Base-by-base conservation (phyloP, 2,888 invertebrate genomes). In the Lymantria dispar region DNA sequence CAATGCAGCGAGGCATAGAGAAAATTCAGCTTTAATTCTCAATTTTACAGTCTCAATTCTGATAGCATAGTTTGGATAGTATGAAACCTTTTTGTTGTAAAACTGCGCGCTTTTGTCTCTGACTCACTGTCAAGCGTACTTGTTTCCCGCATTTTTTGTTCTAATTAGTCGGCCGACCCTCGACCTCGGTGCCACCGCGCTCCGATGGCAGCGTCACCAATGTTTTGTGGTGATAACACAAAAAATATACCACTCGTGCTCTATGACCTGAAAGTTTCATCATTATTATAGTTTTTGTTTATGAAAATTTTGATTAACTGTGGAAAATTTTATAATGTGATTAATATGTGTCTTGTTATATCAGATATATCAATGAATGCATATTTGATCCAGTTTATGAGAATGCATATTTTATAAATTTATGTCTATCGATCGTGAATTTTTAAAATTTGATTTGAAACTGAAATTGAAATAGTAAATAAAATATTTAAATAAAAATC, bases 121-220 rank as follows among this genome's bases (percentile, higher is more conserved):
- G 86, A 78, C 83, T 88, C 86, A 81, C 85, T 88, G 88, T 89
- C 87, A 88, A 90, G 90, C 85, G 76, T 87, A 84, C 90, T 90
- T 86, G 80, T 88, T 86, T 87, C 87, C 87, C 89, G 88, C 88
- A 86, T 87, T 90, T 89, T 90, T 90, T 90, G 90, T 89, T 89
- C 86, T 89, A 90, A 90, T 90, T 90, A 89, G 89, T 87, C 88
- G 78, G 80, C 87, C 78, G 73, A 77, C 79, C 77, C 82, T 83
- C 85, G 79, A 83, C 77, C 76, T 78, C 76, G 68, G 72, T 60
- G 61, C 70, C n/a, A n/a, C n/a, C 62, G 58, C 59, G 22, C 22
- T 22, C 52, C 43, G 47, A n/a, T 68, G 64, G 64, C 65, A 68
- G 66, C 64, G 75, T 68, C 71, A 68, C 71, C 74, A 62, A 67